Evolutionary conservation across 2,113 vertebrate species (phyloP).

Genomic region (Saccopteryx bilineata): DNA sequence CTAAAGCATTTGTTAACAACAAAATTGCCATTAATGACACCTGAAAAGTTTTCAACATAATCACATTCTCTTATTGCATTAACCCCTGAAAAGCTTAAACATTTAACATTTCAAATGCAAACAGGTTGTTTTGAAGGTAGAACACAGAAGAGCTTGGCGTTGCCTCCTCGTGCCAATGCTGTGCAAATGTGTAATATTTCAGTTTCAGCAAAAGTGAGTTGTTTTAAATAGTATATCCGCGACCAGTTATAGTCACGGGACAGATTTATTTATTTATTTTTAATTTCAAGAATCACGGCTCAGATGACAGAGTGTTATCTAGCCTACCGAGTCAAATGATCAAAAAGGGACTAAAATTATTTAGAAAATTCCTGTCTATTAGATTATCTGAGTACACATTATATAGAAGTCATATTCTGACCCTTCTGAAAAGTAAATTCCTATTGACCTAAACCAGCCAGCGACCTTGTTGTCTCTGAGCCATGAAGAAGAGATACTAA

Average conservation of each 20-base stretch:
- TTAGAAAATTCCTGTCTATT: constrained; percentile 64
- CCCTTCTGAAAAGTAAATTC: constrained; percentile 43
- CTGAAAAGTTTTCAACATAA: constrained; percentile 71
- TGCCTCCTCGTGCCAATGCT: background rate
- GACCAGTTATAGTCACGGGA: constrained; percentile 72
- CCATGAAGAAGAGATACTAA: background rate
- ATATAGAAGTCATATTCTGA: background rate
- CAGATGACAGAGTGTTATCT: constrained; percentile 75
- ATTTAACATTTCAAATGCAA: constrained; percentile 77
- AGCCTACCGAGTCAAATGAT: constrained; percentile 74
- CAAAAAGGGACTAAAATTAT: constrained; percentile 39
- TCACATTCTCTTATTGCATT: constrained; percentile 80
- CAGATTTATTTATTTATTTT: constrained; percentile 64
- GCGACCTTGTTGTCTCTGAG: background rate
- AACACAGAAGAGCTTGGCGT: constrained; percentile 75
- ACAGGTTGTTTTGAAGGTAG: constrained; percentile 69
- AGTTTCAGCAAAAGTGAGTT: background rate
- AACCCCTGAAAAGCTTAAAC: constrained; percentile 81
- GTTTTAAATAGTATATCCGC: constrained; percentile 28
- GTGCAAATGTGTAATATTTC: background rate
- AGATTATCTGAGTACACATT: constrained; percentile 59
- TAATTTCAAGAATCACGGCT: constrained; percentile 4
- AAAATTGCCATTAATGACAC: constrained; percentile 78
- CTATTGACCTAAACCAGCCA: background rate
- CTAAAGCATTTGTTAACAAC: constrained; percentile 71